Base-by-base conservation (phyloP, 2,888 invertebrate species). In the Nymphalis polychloros region DNA sequence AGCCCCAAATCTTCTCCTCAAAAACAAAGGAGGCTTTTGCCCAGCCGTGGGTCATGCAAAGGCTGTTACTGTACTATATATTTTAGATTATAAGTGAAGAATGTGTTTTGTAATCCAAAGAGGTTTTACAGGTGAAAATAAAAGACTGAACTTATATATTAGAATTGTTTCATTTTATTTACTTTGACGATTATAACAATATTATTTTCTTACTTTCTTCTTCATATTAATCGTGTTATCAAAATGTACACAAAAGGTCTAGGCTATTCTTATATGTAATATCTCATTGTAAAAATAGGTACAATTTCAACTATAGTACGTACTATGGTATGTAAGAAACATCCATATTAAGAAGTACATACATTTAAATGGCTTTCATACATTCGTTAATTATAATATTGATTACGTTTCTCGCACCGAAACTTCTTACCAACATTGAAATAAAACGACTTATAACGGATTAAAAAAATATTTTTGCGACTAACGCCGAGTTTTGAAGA, bases 281-380 rank as follows among this genome's bases (percentile, higher is more conserved):
- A 90, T 86, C 82, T 88, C 85, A 85, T 84, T 86, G 86, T 89
- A 90, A 89, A 90, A 90, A 90, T 90, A 90, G 86, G 89, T 84
- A 82, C 87, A 89, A 65, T 71, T 84, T 83, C 76, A 69, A 76
- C 64, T 77, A 70, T 74, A 78, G 73, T 81, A 83, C 78, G 76
- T 83, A 81, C 79, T 84, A 85, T 70, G 76, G 77, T 81, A 79
- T 79, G 77, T 75, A 79, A 78, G 76, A 80, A 75, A 79, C 69
- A 78, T 79, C 73, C 19, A 72, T 75, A 79, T 70, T 72, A 72
- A 72, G 67, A 74, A 72, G 70, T 75, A 77, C 73, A 76, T 64
- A 75, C 72, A 70, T 69, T 61, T 69, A 74, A 75, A 76, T 77
- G 55, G 77, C 78, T 78, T 74, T 55, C 48, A 61, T 59, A 70